Base-by-base conservation (phyloP, 2,888 invertebrate species). In the Hipparchia sbordonii region DNA sequence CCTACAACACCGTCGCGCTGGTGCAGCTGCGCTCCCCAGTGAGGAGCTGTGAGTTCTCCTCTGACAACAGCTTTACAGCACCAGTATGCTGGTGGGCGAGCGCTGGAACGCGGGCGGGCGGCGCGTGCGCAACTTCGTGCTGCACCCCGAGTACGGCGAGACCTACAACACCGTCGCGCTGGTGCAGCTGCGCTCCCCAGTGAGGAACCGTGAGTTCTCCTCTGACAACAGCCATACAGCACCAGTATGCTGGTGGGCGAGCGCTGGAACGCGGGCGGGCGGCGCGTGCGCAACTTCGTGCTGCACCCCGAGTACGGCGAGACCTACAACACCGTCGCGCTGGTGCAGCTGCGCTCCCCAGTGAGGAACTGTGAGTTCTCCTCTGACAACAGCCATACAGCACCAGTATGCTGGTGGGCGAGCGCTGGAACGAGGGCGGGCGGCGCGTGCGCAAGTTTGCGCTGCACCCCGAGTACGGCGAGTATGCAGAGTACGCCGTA, bases 111-210 rank as follows among this genome's bases (percentile, higher is more conserved):
- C 74, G 0, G 74, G 72, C 0, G 87, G 85, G 0, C 81, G 85
- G 0, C 81, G 87, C 4, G 89, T 91, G 56, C 82, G 89, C 66
- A 89, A 82, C 79, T 91, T 90, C 73, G 83, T 91, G 0, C 62
- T 91, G 0, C 91, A 91, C 62, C 89, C 90, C 0, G 88, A 91
- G 75, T 91, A 90, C 74, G 87, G 80, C 0, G 84, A 88, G 70
- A 90, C 90, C 0, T 77, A 78, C 68, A 91, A 86, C 77, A 90
- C 91, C 0, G n/a, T 91, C 0, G 90, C 91, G 0, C 72, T 91
- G 0, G 81, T 91, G n/a, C 90, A 91, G 61, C 84, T 91, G 6
- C 79, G 76, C 33, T 84, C 87, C 2, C 79, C 82, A 0, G 81
- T 90, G 0, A 79, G 82, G 59, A 74, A 79, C 51, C 61, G 89